Evolutionary conservation across 2,888 invertebrate genomes (phyloP).

Genomic region (Cistogaster globosa): DNA sequence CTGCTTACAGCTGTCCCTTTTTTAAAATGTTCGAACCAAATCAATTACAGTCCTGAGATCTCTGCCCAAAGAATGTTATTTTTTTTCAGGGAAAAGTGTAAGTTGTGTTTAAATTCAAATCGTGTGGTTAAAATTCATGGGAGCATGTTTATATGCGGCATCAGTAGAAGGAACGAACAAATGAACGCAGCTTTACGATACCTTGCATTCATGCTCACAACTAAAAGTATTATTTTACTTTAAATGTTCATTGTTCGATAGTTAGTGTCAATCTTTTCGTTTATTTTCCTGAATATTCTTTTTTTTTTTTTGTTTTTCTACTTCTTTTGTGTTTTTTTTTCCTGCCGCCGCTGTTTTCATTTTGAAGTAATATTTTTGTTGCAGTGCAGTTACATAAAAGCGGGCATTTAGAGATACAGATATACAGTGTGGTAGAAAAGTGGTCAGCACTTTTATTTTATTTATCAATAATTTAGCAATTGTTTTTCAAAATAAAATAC

Average conservation of each 20-base stretch:
- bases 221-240: constrained; percentile 57
- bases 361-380: constrained; percentile 66
- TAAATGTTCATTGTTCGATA: constrained; percentile 75
- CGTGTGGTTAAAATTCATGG: background rate
- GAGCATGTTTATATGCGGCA: background rate
- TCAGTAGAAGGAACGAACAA: constrained; percentile 9
- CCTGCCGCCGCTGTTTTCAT: constrained; percentile 30
- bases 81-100: constrained; percentile 36
- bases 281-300: constrained; percentile 57
- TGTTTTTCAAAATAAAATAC: too few species aligned
- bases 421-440: too few species aligned
- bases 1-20: constrained; percentile 46
- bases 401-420: background rate
- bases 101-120: constrained; percentile 3
- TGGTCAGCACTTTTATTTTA: too few species aligned
- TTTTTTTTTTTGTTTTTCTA: background rate
- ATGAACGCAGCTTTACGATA: constrained; percentile 26
- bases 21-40: constrained; percentile 9
- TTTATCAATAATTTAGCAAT: too few species aligned
- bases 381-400: constrained; percentile 43
- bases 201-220: constrained; percentile 20
- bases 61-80: background rate
- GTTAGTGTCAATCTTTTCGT: constrained; percentile 72
- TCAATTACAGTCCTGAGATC: constrained; percentile 16
- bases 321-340: constrained; percentile 59